phyloP scores from a whole-genome alignment of 1,140 invertebrate species.

The Musca domestica region DNA sequence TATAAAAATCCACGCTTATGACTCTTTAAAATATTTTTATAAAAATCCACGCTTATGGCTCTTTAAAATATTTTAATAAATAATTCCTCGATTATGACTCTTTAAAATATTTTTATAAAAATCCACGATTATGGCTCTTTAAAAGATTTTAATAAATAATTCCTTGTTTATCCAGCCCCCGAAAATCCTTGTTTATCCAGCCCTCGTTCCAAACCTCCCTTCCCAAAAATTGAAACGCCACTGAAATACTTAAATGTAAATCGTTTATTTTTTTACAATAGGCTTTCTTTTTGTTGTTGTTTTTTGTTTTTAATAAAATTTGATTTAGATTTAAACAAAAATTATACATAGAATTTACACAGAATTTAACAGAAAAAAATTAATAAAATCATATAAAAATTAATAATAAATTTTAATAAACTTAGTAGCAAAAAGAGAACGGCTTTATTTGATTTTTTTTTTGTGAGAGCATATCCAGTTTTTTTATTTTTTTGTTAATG shows the following conservation, averaged over 20 bases:
- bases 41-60: too few species aligned
- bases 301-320: conserved; percentile 14
- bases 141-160: too few species aligned
- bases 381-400: conserved; percentile 6
- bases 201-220: too few species aligned
- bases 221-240: too few species aligned
- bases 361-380: conserved; percentile 11
- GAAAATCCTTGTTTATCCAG: too few species aligned
- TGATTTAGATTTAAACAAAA: conserved; percentile 6
- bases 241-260: conserved; percentile 24
- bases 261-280: conserved; percentile 21
- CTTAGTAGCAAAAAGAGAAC: background rate
- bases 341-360: conserved; percentile 18
- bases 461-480: conserved; percentile 1
- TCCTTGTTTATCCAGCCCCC: too few species aligned
- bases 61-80: too few species aligned
- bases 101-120: too few species aligned
- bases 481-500: background rate
- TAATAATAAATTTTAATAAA: background rate
- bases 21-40: too few species aligned
- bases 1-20: too few species aligned
- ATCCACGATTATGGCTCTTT: too few species aligned
- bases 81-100: too few species aligned
- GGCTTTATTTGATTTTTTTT: conserved; percentile 10
- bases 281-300: conserved; percentile 7